Percentiles rank a stretch among this genome's conserved stretches.
Evolutionary conservation across 2,888 invertebrate genomes (phyloP).

Genomic region (Phania funesta): DNA sequence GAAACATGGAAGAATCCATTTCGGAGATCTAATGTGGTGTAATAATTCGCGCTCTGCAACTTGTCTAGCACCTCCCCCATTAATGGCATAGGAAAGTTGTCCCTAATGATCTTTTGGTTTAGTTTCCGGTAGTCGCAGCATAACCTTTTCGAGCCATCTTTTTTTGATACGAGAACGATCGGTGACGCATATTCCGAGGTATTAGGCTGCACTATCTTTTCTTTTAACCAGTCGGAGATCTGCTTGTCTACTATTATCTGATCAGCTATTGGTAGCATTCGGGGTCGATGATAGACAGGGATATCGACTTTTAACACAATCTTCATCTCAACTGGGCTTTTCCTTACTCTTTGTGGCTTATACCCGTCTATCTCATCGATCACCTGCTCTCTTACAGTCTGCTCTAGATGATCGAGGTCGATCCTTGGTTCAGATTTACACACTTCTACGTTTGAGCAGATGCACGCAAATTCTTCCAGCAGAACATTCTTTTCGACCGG

Average conservation of each 20-base stretch:
- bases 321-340: slow-evolving; percentile 56
- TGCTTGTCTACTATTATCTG: slow-evolving; percentile 68
- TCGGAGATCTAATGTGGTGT: slow-evolving; percentile 6
- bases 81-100: slow-evolving; percentile 51
- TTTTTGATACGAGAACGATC: background rate
- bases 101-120: slow-evolving; percentile 52
- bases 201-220: slow-evolving; percentile 73
- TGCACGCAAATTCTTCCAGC: slow-evolving; percentile 1
- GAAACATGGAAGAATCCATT: slow-evolving; percentile 32
- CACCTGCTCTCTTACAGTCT: no score
- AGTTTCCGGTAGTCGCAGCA: slow-evolving; percentile 73
- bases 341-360: background rate
- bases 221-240: slow-evolving; percentile 73
- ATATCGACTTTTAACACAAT: slow-evolving; percentile 46
- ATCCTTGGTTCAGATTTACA: background rate
- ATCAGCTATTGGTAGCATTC: slow-evolving; percentile 46
- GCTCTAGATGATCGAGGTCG: background rate
- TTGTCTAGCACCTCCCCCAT: slow-evolving; percentile 36
- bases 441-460: background rate
- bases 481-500: background rate
- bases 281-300: slow-evolving; percentile 54
- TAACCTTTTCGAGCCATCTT: slow-evolving; percentile 62
- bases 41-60: background rate
- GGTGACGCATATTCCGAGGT: slow-evolving; percentile 71
- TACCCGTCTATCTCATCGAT: background rate